A percentile compares a stretch with the other conserved stretches of the same genome.
Conservation (phyloP, 2,888 invertebrate genomes). For the Athripsodes cinereus region DNA sequence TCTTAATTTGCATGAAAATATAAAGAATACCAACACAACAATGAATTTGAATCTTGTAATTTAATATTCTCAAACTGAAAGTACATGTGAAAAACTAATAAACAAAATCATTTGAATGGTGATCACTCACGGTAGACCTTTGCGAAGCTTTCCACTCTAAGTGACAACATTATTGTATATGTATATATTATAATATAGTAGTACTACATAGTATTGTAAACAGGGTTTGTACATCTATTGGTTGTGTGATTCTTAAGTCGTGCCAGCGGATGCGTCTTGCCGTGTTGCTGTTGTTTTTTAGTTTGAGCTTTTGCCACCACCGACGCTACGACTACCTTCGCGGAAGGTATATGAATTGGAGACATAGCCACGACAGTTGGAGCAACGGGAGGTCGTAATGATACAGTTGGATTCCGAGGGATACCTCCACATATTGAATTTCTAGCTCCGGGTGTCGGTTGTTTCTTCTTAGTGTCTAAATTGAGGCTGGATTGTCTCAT, state of each 20-base stretch:
- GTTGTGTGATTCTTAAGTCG: slow-evolving; percentile 69
- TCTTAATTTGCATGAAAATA: too few species aligned
- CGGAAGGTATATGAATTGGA: slow-evolving; percentile 42
- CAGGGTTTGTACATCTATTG: slow-evolving; percentile 67
- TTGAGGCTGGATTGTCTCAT: slow-evolving; percentile 35
- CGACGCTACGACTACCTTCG: slow-evolving; percentile 56
- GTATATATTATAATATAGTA: background rate
- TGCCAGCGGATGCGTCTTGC: slow-evolving; percentile 87
- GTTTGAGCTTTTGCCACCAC: slow-evolving; percentile 66
- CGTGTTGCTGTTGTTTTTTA: slow-evolving; percentile 82
- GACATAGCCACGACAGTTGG: slow-evolving; percentile 41
- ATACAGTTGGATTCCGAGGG: slow-evolving; percentile 29
- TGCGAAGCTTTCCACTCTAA: too few species aligned
- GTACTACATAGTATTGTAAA: slow-evolving; percentile 83
- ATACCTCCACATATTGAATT: slow-evolving; percentile 34
- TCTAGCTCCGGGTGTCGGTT: slow-evolving; percentile 27
- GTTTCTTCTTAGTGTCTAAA: slow-evolving; percentile 24
- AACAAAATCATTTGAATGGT: too few species aligned
- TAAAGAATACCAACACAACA: too few species aligned
- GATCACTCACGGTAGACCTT: too few species aligned
- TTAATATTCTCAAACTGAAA: too few species aligned
- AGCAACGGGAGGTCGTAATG: slow-evolving; percentile 39
- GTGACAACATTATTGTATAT: too few species aligned
- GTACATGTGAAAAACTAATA: too few species aligned
- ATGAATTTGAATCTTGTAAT: too few species aligned